Conservation (phyloP, 2,113 vertebrate species). For the Cervus canadensis region DNA sequence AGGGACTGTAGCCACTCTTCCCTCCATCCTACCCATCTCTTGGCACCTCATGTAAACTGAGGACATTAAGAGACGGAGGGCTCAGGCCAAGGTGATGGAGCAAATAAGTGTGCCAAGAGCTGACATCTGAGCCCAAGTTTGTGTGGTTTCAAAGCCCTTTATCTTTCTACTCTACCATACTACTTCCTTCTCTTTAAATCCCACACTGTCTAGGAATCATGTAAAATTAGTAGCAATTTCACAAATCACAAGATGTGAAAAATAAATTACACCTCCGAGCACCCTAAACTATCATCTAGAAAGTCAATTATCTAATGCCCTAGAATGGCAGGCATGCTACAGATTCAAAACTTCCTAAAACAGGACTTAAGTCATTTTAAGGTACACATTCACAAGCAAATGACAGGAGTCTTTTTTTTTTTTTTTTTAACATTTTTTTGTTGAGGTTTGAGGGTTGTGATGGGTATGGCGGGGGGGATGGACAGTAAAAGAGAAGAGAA, state of each 20-base stretch:
- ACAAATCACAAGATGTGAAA: slow-evolving; percentile 45
- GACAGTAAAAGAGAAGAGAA: not conserved
- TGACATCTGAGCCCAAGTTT: not conserved
- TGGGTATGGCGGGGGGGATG: no score
- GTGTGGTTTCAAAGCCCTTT: not conserved
- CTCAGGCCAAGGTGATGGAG: not conserved
- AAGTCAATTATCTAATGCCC: not conserved
- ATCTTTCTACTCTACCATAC: not conserved
- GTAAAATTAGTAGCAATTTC: slow-evolving; percentile 13
- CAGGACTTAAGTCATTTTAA: not conserved
- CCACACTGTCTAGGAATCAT: not conserved
- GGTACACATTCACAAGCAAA: not conserved
- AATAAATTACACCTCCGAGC: slow-evolving; percentile 15
- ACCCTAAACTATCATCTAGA: not conserved
- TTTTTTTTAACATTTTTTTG: not conserved
- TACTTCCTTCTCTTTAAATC: not conserved
- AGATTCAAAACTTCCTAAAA: not conserved
- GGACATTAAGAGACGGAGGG: not conserved
- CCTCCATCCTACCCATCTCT: not conserved
- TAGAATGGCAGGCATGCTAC: not conserved
- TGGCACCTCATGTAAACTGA: not conserved
- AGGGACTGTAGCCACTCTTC: not conserved
- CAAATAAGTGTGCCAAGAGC: not conserved
- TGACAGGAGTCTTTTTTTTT: not conserved
- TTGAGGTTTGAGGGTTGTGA: not conserved